These are phyloP conservation scores for Mactra quadrangularis DNA, from an alignment of 1,140 invertebrate genomes.

Conservation along the genomic window DNA sequence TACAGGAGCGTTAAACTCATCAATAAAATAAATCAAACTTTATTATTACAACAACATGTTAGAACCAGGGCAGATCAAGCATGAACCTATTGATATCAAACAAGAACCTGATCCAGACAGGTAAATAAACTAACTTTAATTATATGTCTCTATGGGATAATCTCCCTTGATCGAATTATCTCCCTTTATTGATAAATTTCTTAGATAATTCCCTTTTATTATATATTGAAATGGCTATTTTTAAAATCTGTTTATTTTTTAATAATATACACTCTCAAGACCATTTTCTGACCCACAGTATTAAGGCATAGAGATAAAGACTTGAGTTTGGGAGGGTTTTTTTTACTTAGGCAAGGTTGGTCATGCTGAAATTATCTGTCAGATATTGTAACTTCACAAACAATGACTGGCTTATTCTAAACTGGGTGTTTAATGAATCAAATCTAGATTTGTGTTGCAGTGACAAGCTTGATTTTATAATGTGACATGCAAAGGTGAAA, in stretches of 20 bases:
- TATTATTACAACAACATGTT: conserved; percentile 7
- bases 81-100: conserved; percentile 51
- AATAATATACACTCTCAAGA: neutral
- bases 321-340: too few species aligned
- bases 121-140: neutral
- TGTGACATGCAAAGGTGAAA: too few species aligned
- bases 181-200: neutral
- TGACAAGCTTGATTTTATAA: too few species aligned
- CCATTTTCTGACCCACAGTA: neutral
- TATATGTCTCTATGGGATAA: neutral
- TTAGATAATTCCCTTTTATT: neutral
- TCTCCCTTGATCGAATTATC: neutral
- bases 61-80: conserved; percentile 38
- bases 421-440: too few species aligned
- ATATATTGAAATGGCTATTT: neutral
- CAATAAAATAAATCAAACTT: too few species aligned
- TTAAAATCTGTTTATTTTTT: neutral
- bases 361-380: too few species aligned
- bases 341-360: too few species aligned
- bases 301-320: neutral
- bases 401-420: too few species aligned
- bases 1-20: too few species aligned
- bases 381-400: too few species aligned
- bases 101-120: conserved; percentile 47
- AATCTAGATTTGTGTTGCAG: too few species aligned